Percentiles rank a stretch among this genome's conserved stretches.
These are phyloP conservation scores for Homarus americanus DNA, from an alignment of 1,140 invertebrate genomes.

Conservation along the genomic window DNA sequence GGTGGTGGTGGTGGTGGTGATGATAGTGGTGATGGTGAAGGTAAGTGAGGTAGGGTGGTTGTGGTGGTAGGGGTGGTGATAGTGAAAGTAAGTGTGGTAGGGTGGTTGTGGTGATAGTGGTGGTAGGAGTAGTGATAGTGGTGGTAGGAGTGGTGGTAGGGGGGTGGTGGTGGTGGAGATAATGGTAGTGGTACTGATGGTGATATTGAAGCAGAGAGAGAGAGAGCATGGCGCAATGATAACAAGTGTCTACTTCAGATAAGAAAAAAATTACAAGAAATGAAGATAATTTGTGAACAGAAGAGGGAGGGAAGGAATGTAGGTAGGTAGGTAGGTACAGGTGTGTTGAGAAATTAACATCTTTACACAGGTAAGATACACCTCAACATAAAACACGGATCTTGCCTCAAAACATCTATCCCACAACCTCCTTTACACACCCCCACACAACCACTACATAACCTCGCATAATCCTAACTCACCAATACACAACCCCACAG, in stretches of 20 bases:
- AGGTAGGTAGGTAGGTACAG: too few relatives aligned
- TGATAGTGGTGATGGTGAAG: background rate
- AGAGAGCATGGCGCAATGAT: too few relatives aligned
- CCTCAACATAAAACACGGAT: too few relatives aligned
- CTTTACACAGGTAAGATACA: too few relatives aligned
- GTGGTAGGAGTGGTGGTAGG: constrained; percentile 3
- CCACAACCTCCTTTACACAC: background rate
- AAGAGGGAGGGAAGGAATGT: too few relatives aligned
- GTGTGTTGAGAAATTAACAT: too few relatives aligned
- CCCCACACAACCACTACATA: background rate
- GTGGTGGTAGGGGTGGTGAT: background rate
- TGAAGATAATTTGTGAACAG: too few relatives aligned
- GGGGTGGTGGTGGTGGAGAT: background rate
- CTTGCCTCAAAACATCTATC: too few relatives aligned
- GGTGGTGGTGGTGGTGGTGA: background rate
- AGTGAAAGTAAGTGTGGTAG: background rate
- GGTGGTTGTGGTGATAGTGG: constrained; percentile 8
- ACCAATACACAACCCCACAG: background rate
- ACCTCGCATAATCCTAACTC: too few relatives aligned
- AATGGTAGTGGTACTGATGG: background rate
- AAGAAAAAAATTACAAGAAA: too few relatives aligned
- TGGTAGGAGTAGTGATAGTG: background rate
- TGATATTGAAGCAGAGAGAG: background rate
- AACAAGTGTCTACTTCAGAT: too few relatives aligned
- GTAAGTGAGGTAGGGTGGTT: constrained; percentile 1